Evolutionary conservation across 2,113 vertebrate genomes (phyloP), one percentile per base, ranked within the genome.

Genomic region (Anthoscopus minutus): DNA sequence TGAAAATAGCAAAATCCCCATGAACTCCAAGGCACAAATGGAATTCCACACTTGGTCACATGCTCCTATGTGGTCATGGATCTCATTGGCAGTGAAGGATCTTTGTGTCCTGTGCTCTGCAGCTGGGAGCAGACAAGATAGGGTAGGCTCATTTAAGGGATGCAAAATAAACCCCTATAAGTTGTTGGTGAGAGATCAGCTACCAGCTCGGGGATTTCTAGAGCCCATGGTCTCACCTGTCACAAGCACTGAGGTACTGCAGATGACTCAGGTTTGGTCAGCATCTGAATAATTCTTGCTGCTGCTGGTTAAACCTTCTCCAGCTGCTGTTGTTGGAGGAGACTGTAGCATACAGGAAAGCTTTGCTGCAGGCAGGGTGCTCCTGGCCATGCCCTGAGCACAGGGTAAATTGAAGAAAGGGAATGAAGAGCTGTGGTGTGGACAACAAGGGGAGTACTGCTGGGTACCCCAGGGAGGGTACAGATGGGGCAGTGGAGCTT

Each of bases 391-490:
- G 92, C 65, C 93, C 82, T 38, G 62, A 79, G 79, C 11, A 1
- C 35, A 0, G 0, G 24, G 20, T 4, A 21, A 64, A 62, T 14
- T 13, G 8, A 24, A 57, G 23, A 76, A 48, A 81, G 72, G 40
- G 54, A 85, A 19, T 13, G 2, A 66, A 74, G 50, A 80, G 30
- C 45, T 18, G 15, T 16, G 60, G 37, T 22, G 15, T 1, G 4
- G 53, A 27, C 2, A 4, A 50, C 57, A 73, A 56, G 20, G 7
- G 14, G 28, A 70, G 18, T 42, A 7, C 0, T 2, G 15, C 11
- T 0, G 0, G 33, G 38, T 9, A 74, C 33, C 45, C n/a, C 81
- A 44, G 62, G 1, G 0, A 21, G 30, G 28, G 42, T 17, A 70
- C 37, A 65, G 69, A 38, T 1, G 0, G 17, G 28, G 13, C 37